These are phyloP conservation scores for Gallinago solitaria DNA, from an alignment of 2,797 vertebrate species.

Conservation along the genomic window DNA sequence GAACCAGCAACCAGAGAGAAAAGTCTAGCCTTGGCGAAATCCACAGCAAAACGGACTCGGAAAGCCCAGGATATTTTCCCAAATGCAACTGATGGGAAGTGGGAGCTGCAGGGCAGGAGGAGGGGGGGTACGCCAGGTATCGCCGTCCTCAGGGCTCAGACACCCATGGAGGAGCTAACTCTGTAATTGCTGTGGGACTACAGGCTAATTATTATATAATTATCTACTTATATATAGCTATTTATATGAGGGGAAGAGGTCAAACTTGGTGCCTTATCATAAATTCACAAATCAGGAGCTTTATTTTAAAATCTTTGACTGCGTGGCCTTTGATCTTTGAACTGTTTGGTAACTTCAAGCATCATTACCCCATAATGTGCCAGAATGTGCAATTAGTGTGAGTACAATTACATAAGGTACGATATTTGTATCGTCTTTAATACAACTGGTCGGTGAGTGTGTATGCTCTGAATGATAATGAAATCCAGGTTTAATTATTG, in stretches of 20 bases:
- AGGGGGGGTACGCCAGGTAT: not conserved
- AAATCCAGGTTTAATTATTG: slow-evolving; percentile 28
- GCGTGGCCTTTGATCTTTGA: slow-evolving; percentile 46
- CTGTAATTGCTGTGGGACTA: slow-evolving; percentile 1
- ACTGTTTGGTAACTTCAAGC: slow-evolving; percentile 62
- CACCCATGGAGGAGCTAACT: not conserved
- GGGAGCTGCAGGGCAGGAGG: not conserved
- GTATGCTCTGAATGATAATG: slow-evolving; percentile 22
- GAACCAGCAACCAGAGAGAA: not conserved
- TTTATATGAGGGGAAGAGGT: slow-evolving; percentile 28
- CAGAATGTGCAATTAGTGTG: slow-evolving; percentile 46
- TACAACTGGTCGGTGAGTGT: not conserved
- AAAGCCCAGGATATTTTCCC: not conserved
- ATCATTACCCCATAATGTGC: slow-evolving; percentile 53
- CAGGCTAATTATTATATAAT: slow-evolving; percentile 33
- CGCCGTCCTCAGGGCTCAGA: not conserved
- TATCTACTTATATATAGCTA: slow-evolving; percentile 20
- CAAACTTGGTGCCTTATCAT: slow-evolving; percentile 45
- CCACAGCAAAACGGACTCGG: fast-evolving
- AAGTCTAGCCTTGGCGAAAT: not conserved
- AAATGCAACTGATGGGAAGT: not conserved
- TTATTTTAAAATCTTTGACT: slow-evolving; percentile 59
- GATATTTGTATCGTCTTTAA: slow-evolving; percentile 9
- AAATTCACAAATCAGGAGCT: slow-evolving; percentile 45
- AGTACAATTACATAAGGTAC: not conserved